Evolutionary conservation across 2,888 invertebrate genomes (phyloP), one percentile per base, ranked within the genome.

Genomic region (Xestia c-nigrum): DNA sequence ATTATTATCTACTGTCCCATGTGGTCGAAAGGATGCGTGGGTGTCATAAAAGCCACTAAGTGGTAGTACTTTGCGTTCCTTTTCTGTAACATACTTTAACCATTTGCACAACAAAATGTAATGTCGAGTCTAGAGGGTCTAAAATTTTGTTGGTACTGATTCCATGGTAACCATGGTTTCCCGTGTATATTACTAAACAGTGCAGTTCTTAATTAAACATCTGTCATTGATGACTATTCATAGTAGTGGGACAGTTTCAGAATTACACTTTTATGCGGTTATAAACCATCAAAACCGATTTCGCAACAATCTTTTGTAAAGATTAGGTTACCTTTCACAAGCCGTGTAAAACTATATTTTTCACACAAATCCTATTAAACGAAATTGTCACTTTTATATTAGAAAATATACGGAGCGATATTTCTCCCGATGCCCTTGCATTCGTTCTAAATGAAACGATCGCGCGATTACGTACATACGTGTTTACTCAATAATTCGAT

Each of bases 401-500:
- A 92, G 93, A 94, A 86, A 91, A 93, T 94, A 94, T 93, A 91
- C 88, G 85, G 81, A 87, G 92, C 91, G 88, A 95, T 95, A 95
- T 94, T 92, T 94, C 94, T 94, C 87, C 74, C 69, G 89, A 90
- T 94, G 91, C 94, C 94, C 94, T 93, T 93, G 93, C 94, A 93
- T 91, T 92, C 92, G 91, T 93, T 94, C 92, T 93, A 93, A 92
- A 94, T 94, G 94, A 94, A 95, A 94, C 94, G 95, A 95, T 95
- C 91, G 93, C 87, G 90, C 94, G 95, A 95, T 95, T 95, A 95
- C 94, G 90, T 91, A 92, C 57, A 57, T 57, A 57, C 93, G 94
- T 96, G 96, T 96, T 96, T 96, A 96, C 96, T 95, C 95, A 96
- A 96, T 96, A 96, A 96, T 96, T 96, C 96, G 96, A 96, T 95